A percentile compares a stretch with the other conserved stretches of the same genome.
Conservation (phyloP, 2,888 invertebrate genomes). For the Agrochola lychnidis region DNA sequence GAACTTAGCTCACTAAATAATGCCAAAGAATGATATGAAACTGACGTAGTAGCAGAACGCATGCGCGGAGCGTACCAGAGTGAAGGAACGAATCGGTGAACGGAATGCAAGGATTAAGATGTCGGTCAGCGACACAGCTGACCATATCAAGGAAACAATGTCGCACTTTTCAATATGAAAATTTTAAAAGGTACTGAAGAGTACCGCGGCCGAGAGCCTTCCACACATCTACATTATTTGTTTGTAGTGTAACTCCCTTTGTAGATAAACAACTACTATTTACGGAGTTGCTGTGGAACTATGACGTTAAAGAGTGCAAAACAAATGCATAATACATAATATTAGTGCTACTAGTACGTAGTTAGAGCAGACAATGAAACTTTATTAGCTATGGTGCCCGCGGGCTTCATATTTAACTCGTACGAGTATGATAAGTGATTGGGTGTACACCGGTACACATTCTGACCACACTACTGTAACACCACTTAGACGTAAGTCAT, state of each 20-base stretch:
- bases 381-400: constrained; percentile 75
- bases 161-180: constrained; percentile 66
- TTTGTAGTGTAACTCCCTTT: constrained; percentile 80
- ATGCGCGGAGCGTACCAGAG: constrained; percentile 79
- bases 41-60: constrained; percentile 77
- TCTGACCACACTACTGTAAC: constrained; percentile 83
- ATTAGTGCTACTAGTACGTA: constrained; percentile 85
- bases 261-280: constrained; percentile 81
- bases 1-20: constrained; percentile 89
- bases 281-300: constrained; percentile 81
- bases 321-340: constrained; percentile 85
- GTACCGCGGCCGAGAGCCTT: constrained; percentile 58
- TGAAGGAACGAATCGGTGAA: constrained; percentile 77
- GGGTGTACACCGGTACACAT: constrained; percentile 70
- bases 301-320: constrained; percentile 77
- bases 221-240: constrained; percentile 77
- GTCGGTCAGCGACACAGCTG: constrained; percentile 74
- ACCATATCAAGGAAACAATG: constrained; percentile 69
- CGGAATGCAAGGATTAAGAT: constrained; percentile 79
- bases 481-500: constrained; percentile 83
- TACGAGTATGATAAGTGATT: constrained; percentile 75
- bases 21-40: constrained; percentile 88
- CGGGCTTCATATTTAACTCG: constrained; percentile 72
- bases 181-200: constrained; percentile 45
- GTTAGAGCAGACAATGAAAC: constrained; percentile 79